Conservation (phyloP, 2,888 invertebrate genomes). For the Acanthosepion esculentum region DNA sequence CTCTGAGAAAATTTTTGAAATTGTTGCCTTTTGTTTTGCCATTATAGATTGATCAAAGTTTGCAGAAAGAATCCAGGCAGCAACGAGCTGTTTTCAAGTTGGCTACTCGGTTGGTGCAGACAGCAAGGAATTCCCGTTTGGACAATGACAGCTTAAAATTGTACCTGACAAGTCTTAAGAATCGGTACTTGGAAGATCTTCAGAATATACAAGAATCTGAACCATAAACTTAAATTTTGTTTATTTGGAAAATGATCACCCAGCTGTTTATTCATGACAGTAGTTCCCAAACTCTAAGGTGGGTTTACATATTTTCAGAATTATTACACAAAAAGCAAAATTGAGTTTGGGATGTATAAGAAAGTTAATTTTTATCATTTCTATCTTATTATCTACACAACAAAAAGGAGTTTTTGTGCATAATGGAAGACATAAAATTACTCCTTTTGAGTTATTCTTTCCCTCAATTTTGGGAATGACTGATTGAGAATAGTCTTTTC, state of each 20-base stretch:
- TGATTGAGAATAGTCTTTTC: not conserved
- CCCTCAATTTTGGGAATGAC: too few species aligned
- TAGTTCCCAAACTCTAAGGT: too few species aligned
- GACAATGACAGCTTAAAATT: slow-evolving; percentile 65
- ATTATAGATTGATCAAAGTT: not conserved
- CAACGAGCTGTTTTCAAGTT: slow-evolving; percentile 69
- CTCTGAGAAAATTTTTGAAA: not conserved
- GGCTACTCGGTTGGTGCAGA: slow-evolving; percentile 67
- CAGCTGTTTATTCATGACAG: not conserved
- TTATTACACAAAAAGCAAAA: too few species aligned
- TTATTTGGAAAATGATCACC: not conserved
- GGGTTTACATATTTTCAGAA: too few species aligned
- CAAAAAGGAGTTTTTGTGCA: too few species aligned
- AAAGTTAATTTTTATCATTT: too few species aligned
- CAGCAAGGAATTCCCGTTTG: slow-evolving; percentile 69
- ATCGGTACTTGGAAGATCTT: slow-evolving; percentile 61
- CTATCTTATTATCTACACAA: too few species aligned
- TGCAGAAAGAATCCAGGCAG: slow-evolving; percentile 53
- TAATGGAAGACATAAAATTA: too few species aligned
- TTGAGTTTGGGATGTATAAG: too few species aligned
- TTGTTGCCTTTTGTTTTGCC: not conserved
- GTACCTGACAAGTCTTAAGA: slow-evolving; percentile 64
- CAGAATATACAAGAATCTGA: slow-evolving; percentile 15
- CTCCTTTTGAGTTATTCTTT: too few species aligned
- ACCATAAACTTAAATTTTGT: not conserved